A percentile compares a stretch with the other conserved stretches of the same genome.
These are phyloP conservation scores for Ceriagrion tenellum DNA, from an alignment of 2,888 invertebrate genomes.

Conservation along the genomic window DNA sequence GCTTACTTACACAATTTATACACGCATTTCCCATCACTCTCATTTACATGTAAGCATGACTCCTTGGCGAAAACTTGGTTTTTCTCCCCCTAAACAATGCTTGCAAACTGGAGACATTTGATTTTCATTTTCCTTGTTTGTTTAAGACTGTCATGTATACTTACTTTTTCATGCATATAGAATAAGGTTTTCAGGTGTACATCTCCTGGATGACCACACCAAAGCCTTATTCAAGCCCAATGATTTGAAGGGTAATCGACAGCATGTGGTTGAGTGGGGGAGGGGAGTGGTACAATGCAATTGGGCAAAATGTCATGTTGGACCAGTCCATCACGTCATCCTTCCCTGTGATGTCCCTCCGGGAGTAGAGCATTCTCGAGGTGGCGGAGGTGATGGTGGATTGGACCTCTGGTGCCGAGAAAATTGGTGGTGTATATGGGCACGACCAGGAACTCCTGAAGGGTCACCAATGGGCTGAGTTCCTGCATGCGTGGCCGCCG, in stretches of 20 bases:
- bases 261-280: conserved; percentile 47
- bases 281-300: background rate
- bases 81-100: conserved; percentile 32
- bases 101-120: conserved; percentile 4
- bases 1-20: conserved; percentile 46
- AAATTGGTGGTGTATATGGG: conserved; percentile 48
- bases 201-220: conserved; percentile 42
- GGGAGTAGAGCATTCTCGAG: conserved; percentile 60
- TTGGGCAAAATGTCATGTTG: background rate
- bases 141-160: background rate
- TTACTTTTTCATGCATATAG: background rate
- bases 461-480: conserved; percentile 40
- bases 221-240: background rate
- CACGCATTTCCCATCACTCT: conserved; percentile 10
- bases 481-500: conserved; percentile 73
- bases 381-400: conserved; percentile 30
- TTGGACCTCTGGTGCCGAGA: conserved; percentile 54
- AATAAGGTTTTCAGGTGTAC: background rate
- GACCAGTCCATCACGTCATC: conserved; percentile 56
- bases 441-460: conserved; percentile 46
- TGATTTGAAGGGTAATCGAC: conserved; percentile 19
- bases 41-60: conserved; percentile 5
- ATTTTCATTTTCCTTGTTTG: background rate
- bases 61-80: background rate
- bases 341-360: conserved; percentile 53